Evolutionary conservation across 2,888 invertebrate genomes (phyloP), one percentile per base, ranked within the genome.

Genomic region (Drosophila anceps): DNA sequence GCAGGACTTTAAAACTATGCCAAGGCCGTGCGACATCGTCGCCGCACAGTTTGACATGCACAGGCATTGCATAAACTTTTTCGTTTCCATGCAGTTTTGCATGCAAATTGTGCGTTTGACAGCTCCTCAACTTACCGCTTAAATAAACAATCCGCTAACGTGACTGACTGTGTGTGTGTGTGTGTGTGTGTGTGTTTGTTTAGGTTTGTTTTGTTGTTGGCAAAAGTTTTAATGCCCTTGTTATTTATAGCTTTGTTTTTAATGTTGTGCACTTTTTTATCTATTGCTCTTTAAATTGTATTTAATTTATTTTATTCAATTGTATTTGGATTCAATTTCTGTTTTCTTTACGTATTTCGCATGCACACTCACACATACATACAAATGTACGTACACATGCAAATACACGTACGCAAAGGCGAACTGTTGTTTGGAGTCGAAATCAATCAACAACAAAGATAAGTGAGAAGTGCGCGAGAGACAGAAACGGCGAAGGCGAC

Each of bases 111-210:
- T 53, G 35, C n/a, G 27, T 43, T 48, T 57, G 46, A 57, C 43
- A 35, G 44, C 31, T 48, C 55, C 44, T 27, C 69, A 24, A 87
- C 90, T 89, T 82, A 89, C 84, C 90, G 73, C 69, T 73, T 66
- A 62, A 74, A 68, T 60, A 74, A 76, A 74, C 51, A 67, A 69
- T 68, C 51, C 59, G 60, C 68, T 68, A 68, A 37, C 31, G 29
- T 54, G 43, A 15, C 20, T 29, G 20, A 33, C 31, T 7, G 10
- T 44, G 29, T 48, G 41, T 58, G 51, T 59, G 15, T 55, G 55
- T 58, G 59, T 54, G 29, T 18, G 31, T 58, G 48, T 43, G 43
- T 20, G 43, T 43, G 20, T 43, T 12, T 43, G 43, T 43, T 20
- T 43, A 43, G 41, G 10, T 43, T 20, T 1, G 44, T 44, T 44